phyloP scores from a whole-genome alignment of 37 sponge, comb jelly and placozoan genomes.

The Diacarnus erythraeanus region DNA sequence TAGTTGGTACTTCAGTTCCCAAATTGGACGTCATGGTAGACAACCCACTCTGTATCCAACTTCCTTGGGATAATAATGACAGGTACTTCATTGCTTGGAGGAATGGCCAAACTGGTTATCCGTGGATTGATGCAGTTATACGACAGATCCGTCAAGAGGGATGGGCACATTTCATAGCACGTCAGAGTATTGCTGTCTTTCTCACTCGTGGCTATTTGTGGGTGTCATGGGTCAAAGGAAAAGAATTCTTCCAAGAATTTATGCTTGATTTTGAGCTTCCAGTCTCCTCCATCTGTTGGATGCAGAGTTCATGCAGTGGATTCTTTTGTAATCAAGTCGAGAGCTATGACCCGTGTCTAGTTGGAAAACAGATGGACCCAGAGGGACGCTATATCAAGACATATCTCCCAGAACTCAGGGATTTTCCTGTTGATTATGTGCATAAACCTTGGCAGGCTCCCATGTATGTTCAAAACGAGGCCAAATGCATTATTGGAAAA shows the following conservation, averaged over 20 bases:
- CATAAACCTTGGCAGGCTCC: slow-evolving; percentile 93
- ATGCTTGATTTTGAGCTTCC: slow-evolving; percentile 89
- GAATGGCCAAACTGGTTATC: slow-evolving; percentile 83
- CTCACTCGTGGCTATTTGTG: slow-evolving; percentile 87
- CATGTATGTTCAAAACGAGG: slow-evolving; percentile 58
- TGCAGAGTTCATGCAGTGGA: slow-evolving; percentile 82
- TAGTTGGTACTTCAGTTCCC: slow-evolving; percentile 51
- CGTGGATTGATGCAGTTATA: slow-evolving; percentile 90
- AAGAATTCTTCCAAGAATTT: slow-evolving; percentile 80
- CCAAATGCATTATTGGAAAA: slow-evolving; percentile 79
- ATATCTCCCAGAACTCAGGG: slow-evolving; percentile 71
- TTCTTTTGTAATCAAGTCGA: slow-evolving; percentile 75
- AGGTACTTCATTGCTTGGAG: slow-evolving; percentile 40
- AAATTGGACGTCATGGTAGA: slow-evolving; percentile 75
- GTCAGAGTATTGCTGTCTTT: slow-evolving; percentile 83
- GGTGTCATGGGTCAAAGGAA: slow-evolving; percentile 82
- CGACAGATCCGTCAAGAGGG: slow-evolving; percentile 77
- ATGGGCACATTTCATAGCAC: slow-evolving; percentile 74
- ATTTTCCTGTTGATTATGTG: slow-evolving; percentile 80
- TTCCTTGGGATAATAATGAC: slow-evolving; percentile 85
- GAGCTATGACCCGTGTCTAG: slow-evolving; percentile 48
- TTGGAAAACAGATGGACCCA: slow-evolving; percentile 79
- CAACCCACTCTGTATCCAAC: slow-evolving; percentile 77
- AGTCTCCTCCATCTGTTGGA: slow-evolving; percentile 83
- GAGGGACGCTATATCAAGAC: slow-evolving; percentile 77